Percentiles rank a stretch among this genome's conserved stretches.
Conservation (phyloP, 2,888 invertebrate genomes). For the Oasisia sp. region DNA sequence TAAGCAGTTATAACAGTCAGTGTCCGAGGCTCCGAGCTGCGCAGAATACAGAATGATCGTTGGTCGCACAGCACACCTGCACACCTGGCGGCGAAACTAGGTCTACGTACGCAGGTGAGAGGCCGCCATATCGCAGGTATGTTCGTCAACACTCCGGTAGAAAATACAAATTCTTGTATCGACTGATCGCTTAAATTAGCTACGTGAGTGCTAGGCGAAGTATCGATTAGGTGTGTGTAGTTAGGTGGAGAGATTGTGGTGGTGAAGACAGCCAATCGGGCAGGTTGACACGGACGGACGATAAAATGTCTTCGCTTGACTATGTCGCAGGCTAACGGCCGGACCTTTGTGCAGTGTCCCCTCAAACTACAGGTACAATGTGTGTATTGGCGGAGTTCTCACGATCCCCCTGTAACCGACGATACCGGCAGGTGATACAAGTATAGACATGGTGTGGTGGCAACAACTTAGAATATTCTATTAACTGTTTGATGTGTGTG, state of each 20-base stretch:
- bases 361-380: slow-evolving; percentile 17
- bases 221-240: neutral
- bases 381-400: neutral
- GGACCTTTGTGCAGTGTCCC: neutral
- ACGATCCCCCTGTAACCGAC: neutral
- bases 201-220: neutral
- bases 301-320: neutral
- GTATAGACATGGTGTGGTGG: neutral
- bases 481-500: neutral
- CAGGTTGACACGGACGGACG: neutral
- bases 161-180: neutral
- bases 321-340: slow-evolving; percentile 4
- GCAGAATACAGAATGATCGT: neutral
- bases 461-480: neutral
- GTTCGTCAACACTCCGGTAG: neutral
- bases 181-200: slow-evolving; percentile 1
- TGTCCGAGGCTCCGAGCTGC: neutral
- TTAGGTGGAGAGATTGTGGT: neutral
- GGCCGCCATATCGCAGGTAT: slow-evolving; percentile 8
- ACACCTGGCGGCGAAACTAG: slow-evolving; percentile 4
- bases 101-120: slow-evolving; percentile 1
- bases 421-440: neutral
- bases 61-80: neutral
- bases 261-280: neutral
- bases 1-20: neutral